A percentile compares a stretch with the other conserved stretches of the same genome.
Conservation (phyloP, 2,888 invertebrate genomes). For the Ophraella communa region DNA sequence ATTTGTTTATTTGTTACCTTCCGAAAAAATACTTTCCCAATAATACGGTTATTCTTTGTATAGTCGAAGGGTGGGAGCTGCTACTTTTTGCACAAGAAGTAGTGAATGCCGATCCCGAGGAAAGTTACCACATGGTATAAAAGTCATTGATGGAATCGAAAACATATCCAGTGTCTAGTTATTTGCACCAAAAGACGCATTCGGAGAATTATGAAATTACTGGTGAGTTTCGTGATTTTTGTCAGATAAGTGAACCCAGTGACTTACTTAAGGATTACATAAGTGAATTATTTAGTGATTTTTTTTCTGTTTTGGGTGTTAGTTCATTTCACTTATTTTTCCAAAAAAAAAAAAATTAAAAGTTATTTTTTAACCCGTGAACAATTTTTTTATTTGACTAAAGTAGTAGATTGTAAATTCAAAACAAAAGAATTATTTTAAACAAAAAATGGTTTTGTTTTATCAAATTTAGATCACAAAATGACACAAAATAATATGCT, state of each 20-base stretch:
- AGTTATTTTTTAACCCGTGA: no score
- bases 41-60: constrained; percentile 2
- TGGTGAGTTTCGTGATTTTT: constrained; percentile 60
- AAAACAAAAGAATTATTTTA: no score
- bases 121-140: constrained; percentile 66
- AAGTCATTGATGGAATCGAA: constrained; percentile 63
- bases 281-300: constrained; percentile 9
- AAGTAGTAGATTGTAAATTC: no score
- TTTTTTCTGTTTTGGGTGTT: background rate
- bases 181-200: constrained; percentile 45
- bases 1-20: no score
- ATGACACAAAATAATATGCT: no score
- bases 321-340: background rate
- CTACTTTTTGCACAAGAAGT: constrained; percentile 55
- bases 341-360: no score
- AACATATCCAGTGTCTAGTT: constrained; percentile 65
- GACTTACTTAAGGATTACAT: background rate
- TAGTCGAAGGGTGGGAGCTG: constrained; percentile 48
- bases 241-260: background rate
- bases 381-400: no score
- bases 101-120: constrained; percentile 57
- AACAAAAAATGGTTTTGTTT: no score
- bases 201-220: constrained; percentile 60
- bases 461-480: no score
- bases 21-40: constrained; percentile 56